Conservation (phyloP, 64 coral and sea anemone genomes). For the Catalaphyllia jardinei region DNA sequence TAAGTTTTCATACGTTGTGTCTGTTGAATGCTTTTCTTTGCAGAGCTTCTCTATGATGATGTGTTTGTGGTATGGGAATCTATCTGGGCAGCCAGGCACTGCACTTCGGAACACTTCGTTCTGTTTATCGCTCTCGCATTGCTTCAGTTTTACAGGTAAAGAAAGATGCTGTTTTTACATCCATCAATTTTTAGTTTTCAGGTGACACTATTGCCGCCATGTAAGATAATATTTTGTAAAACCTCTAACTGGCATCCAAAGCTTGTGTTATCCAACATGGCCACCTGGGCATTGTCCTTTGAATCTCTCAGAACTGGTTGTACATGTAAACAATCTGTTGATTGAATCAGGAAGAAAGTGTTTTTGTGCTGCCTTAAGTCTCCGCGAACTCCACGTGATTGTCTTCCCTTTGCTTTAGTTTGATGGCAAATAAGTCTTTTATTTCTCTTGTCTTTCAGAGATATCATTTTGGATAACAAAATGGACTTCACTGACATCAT, state of each 20-base stretch:
- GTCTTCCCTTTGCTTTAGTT: not conserved
- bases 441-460: conserved; percentile 46
- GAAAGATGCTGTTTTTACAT: too few relatives aligned
- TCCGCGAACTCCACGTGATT: not conserved
- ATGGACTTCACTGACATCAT: conserved; percentile 99
- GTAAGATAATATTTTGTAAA: too few relatives aligned
- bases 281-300: too few relatives aligned
- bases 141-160: conserved; percentile 94
- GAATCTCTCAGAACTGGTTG: too few relatives aligned
- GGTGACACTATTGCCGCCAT: too few relatives aligned
- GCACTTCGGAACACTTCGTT: conserved; percentile 93
- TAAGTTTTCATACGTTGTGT: not conserved
- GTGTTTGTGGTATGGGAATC: conserved; percentile 96
- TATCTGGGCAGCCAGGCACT: conserved; percentile 87
- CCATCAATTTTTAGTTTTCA: too few relatives aligned
- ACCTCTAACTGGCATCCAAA: too few relatives aligned
- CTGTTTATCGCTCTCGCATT: conserved; percentile 95
- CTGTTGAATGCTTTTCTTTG: not conserved
- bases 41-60: conserved; percentile 91
- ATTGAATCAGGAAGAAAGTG: too few relatives aligned
- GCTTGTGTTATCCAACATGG: too few relatives aligned
- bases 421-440: too few relatives aligned
- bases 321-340: too few relatives aligned
- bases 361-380: too few relatives aligned
- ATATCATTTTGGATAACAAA: conserved; percentile 96